Percentiles rank a stretch among this genome's conserved stretches.
phyloP scores from a whole-genome alignment of 37 sponge, comb jelly and placozoan species.

The Hormiphora californensis region DNA sequence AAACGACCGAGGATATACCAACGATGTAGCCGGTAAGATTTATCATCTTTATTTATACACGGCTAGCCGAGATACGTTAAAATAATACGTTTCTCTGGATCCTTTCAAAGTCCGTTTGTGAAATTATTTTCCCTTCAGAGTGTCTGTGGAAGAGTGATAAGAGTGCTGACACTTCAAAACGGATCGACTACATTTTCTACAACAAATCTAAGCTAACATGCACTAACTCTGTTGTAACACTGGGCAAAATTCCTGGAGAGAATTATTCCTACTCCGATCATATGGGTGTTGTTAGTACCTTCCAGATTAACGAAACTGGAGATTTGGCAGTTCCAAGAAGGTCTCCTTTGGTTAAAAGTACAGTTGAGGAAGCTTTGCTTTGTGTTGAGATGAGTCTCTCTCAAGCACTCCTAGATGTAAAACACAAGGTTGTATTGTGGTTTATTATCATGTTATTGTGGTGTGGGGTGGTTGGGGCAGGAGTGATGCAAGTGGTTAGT shows the following conservation, averaged over 20 bases:
- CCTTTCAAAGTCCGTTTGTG: too few relatives aligned
- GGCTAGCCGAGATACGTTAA: background rate
- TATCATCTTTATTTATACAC: background rate
- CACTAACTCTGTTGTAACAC: background rate
- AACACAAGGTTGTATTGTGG: background rate
- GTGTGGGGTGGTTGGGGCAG: background rate
- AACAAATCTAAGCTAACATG: background rate
- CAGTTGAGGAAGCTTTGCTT: background rate
- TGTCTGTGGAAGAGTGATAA: background rate
- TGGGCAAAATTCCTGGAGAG: constrained; percentile 3
- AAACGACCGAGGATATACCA: background rate
- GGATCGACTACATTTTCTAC: constrained; percentile 32
- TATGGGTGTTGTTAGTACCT: background rate
- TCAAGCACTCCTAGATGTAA: background rate
- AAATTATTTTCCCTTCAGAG: too few relatives aligned
- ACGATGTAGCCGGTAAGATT: background rate
- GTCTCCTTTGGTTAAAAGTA: background rate
- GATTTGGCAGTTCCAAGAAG: background rate
- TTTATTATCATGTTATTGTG: background rate
- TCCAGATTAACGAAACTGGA: background rate
- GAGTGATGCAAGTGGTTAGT: background rate
- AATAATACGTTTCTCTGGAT: too few relatives aligned
- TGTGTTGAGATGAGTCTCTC: background rate
- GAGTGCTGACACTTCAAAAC: background rate
- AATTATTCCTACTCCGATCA: constrained; percentile 12